Base-by-base conservation (phyloP, 2,797 vertebrate genomes). In the Clamator glandarius region DNA sequence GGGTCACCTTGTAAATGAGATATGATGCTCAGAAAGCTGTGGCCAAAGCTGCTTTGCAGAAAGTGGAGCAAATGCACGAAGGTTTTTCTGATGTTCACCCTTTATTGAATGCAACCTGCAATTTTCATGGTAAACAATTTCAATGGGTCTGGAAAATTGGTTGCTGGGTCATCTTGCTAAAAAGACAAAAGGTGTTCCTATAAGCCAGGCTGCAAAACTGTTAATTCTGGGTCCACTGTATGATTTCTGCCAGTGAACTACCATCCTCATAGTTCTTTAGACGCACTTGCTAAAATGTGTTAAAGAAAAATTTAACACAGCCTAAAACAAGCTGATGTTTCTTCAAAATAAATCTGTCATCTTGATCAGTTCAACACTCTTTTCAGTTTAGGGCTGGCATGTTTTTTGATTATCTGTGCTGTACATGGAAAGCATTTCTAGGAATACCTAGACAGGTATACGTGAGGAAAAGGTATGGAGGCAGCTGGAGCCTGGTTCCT, bases 1-100 rank as follows among this genome's bases (percentile, higher is more conserved):
- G 76, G 95, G 95, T 95, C 95, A 97, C 90, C 94, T 97, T 95
- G 92, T 68, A 96, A 98, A 97, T n/a, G 88, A 97, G 95, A 96
- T 77, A 35, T 2, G 28, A 88, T 94, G 79, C 62, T 96, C 93
- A 87, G 89, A 93, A 95, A 91, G 82, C 87, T 26, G 66, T 7
- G 18, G 66, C 63, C 93, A 89, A 90, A 80, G 77, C 63, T 35
- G 57, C 63, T 77, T 57, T 1, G 28, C 86, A 55, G 55, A 80
- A 89, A 80, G 63, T 8, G 17, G 69, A 90, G 14, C 50, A 77
- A 87, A 78, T 1, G 2, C 41, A 82, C 86, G 63, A 75, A 78
- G 77, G 54, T n/a, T 66, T 50, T 46, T 58, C 83, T 86, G 91
- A 51, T 73, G 50, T 85, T 33, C 12, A 42, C 62, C 77, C 61